Percentiles rank a stretch among this genome's conserved stretches.
phyloP scores from a whole-genome alignment of 2,888 invertebrate genomes.

The Melikaiella ostensackeni region DNA sequence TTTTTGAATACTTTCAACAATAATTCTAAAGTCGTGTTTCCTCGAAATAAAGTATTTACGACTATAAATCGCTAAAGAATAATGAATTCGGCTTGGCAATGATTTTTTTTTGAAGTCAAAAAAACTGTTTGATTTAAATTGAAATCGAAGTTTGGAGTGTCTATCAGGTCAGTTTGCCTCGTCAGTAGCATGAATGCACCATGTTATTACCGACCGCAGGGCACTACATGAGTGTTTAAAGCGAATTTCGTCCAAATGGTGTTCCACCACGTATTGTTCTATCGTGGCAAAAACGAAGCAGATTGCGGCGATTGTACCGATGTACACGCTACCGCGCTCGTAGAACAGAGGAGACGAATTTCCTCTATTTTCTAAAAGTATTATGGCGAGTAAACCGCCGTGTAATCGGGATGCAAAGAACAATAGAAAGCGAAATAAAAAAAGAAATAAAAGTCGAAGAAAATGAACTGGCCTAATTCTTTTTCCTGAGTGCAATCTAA shows the following conservation, averaged over 20 bases:
- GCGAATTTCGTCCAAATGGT: conserved; percentile 23
- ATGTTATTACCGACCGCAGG: conserved; percentile 6
- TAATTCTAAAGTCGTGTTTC: too few relatives aligned
- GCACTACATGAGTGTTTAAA: conserved; percentile 12
- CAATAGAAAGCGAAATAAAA: too few relatives aligned
- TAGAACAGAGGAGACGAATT: not conserved
- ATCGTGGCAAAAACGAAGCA: conserved; percentile 21
- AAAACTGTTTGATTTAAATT: not conserved
- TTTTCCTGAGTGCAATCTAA: too few relatives aligned
- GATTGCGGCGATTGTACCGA: conserved; percentile 3
- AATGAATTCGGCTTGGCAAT: too few relatives aligned
- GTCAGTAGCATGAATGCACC: not conserved
- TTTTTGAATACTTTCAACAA: too few relatives aligned
- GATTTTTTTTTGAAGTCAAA: not conserved
- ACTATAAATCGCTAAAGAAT: too few relatives aligned
- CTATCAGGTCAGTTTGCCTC: not conserved
- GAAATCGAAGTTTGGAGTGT: not conserved
- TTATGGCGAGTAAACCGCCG: too few relatives aligned
- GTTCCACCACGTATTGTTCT: conserved; percentile 17
- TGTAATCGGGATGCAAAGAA: too few relatives aligned
- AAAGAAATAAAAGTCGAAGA: too few relatives aligned
- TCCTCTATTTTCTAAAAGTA: conserved; percentile 10
- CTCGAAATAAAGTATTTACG: too few relatives aligned
- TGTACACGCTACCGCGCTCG: not conserved
- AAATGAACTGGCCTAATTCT: too few relatives aligned